phyloP scores from a whole-genome alignment of 2,113 vertebrate genomes.

The Willisornis vidua region DNA sequence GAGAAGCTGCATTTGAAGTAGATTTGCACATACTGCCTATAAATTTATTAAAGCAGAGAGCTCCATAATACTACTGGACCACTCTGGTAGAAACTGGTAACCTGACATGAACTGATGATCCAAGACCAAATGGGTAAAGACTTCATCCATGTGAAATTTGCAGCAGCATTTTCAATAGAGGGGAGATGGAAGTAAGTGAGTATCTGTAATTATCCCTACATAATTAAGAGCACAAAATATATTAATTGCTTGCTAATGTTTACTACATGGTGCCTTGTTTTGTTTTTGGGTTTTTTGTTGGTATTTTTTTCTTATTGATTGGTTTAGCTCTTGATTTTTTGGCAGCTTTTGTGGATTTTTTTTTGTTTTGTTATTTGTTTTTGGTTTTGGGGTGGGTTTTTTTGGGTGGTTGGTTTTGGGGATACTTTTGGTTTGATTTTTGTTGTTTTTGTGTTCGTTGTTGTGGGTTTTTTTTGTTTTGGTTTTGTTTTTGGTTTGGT shows the following conservation, averaged over 20 bases:
- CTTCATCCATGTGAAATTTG: not conserved
- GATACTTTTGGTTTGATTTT: too few relatives aligned
- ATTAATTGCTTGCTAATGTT: not conserved
- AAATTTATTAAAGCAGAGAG: not conserved
- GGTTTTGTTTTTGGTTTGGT: too few relatives aligned
- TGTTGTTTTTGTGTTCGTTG: too few relatives aligned
- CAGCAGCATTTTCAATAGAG: not conserved
- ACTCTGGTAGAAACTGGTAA: not conserved
- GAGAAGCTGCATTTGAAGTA: not conserved
- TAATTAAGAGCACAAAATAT: not conserved
- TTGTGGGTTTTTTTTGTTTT: too few relatives aligned
- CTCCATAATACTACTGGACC: not conserved
- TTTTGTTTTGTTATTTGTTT: not conserved
- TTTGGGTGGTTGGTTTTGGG: too few relatives aligned
- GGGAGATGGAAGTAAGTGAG: fast-evolving
- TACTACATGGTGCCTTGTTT: fast-evolving
- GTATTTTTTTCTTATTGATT: not conserved
- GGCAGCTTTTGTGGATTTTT: too few relatives aligned
- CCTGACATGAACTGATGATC: not conserved
- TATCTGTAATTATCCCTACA: not conserved
- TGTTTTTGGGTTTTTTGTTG: not conserved
- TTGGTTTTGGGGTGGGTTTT: too few relatives aligned
- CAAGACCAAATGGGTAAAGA: not conserved
- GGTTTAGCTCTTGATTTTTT: not conserved
- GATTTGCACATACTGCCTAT: not conserved